Base-by-base conservation (phyloP, 2,113 vertebrate species). In the Engystomops pustulosus region DNA sequence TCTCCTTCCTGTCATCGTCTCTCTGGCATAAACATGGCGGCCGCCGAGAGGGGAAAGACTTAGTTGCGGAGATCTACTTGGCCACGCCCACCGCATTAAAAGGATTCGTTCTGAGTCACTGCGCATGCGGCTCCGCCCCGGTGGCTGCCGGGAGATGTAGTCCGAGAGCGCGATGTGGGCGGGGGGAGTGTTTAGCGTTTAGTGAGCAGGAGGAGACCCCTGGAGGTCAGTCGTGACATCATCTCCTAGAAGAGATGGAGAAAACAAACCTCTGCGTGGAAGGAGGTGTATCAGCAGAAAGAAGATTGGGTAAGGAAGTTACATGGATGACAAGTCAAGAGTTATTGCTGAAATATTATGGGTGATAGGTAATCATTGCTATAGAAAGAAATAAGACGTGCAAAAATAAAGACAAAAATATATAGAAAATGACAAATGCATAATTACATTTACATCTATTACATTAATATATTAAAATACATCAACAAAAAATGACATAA, bases 1-100 rank as follows among this genome's bases (percentile, higher is more conserved):
- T 85, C 83, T 78, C 74, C 83, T 79, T 85, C 62, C 83, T 85
- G 83, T 85, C 83, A 84, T 78, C 65, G 62, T 69, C 32, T 70
- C 71, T 77, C 82, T 84, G 58, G 36, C 74, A 70, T 38, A 53
- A 85, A 85, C 83, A 85, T 85, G 83, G 83, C 83, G 83, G 74
- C 83, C 47, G 72, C 60, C 44, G 72, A 84, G 60, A 53, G 69
- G 4, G n/a, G 81, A 76, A 72, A 41, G 60, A 70, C 60, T 36
- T 53, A 38, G 36, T 47, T 38, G 49, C 11, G 69, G 49, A 41
- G n/a, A 17, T 6, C 9, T 34, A 8, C 6, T 17, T 3, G 25
- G 9, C 23, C 81, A 75, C 81, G 81, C 70, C 71, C 81, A 38
- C n/a, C n/a, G 47, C 6, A 53, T 49, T 47, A 69, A 80, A 2